Evolutionary conservation across 2,113 vertebrate species (phyloP), one percentile per base, ranked within the genome.

Genomic region (Steatornis caripensis): DNA sequence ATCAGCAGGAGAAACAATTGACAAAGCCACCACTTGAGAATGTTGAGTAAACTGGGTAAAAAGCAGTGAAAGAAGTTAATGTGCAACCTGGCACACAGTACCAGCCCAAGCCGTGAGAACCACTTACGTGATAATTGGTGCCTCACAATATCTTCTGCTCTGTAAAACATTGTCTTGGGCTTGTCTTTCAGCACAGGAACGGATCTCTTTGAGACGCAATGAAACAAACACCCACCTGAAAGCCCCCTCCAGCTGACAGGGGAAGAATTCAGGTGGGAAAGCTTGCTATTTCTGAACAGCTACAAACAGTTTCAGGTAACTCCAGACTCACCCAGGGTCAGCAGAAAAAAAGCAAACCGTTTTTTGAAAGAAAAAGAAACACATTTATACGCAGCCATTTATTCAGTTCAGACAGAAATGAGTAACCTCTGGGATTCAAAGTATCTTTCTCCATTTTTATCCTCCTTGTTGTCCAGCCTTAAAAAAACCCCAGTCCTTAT

Each of bases 171-270:
- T 97, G 97, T 97, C 97, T 93, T 85, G 83, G 97, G 97, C 97
- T 98, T 98, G 97, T 98, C 98, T 98, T 98, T 98, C 98, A 98
- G 97, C 97, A 82, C 96, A 98, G 98, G 98, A 98, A 98, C 97
- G 66, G 98, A 98, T 98, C 98, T 95, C 96, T 98, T 98, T 98
- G 95, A 97, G 97, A 98, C 55, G 39, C 96, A 90, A 90, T 98
- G 98, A 98, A 98, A 98, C 98, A 95, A 96, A 98, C 96, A 98
- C 97, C 96, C 97, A 95, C 69, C 86, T 88, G 88, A 95, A 95
- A 97, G 84, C 89, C 90, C 90, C 83, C 54, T 93, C 93, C 92
- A 95, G 81, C 95, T 94, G 88, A 96, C 90, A 96, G 94, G 81
- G 80, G 93, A 97, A 96, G 97, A 90, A 98, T 98, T 95, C 97